Evolutionary conservation across 1,140 invertebrate genomes (phyloP), one percentile per base, ranked within the genome.

Genomic region (Sycophaga agraensis): DNA sequence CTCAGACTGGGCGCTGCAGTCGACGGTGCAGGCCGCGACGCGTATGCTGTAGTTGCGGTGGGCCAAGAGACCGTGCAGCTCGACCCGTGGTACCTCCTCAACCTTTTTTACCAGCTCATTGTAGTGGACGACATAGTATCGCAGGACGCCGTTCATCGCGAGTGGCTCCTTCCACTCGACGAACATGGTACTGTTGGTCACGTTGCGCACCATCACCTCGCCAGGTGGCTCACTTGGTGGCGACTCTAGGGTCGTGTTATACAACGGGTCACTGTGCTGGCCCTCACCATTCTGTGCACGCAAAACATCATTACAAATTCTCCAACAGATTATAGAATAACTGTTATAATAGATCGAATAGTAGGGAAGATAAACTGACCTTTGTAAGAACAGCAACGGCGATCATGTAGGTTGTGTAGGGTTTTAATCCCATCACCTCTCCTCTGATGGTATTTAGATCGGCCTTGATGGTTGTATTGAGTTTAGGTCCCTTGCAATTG

Each of bases 351-450:
- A n/a, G n/a, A n/a, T n/a, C n/a, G n/a, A n/a, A n/a, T 3, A 39
- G 14, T 9, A 39, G 3, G 3, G 14, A 39, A 39, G 35, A 39
- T 9, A 39, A 14, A 8, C 35, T 39, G 9, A 57, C 61, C 49
- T 84, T 86, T 2, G 90, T 93, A 53, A 88, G 83, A 49, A 93
- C 86, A 12, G 88, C 79, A 21, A 94, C 84, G 4, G 83, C 84
- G 7, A 95, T 79, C 70, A 84, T 87, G 72, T 96, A 96, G 1
- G 87, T 87, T 6, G 89, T 91, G 70, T 87, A 94, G 4, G 93
- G 91, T 57, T 84, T 83, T 31, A 96, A 74, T 31, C 79, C 75
- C 2, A 68, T 64, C 0, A 83, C 72, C 12, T 72, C 67, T 4
- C 75, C 82, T 43, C 74, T 73, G 28, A 75, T 79, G 8, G 72